Base-by-base conservation (phyloP, 2,888 invertebrate species). In the Chaetogeoica ovagalla region DNA sequence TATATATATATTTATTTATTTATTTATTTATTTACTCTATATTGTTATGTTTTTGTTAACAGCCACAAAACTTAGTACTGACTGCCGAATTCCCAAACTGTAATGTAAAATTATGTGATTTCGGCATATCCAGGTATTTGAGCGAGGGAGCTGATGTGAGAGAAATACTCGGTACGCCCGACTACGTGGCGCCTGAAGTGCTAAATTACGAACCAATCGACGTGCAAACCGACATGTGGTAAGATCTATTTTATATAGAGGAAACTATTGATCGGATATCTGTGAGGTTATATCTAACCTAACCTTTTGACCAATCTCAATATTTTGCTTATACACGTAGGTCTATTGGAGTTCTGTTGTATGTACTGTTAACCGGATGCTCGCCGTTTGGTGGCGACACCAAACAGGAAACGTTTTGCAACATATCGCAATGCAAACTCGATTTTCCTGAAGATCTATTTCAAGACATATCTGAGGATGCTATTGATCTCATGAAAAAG, bases 371-470 rank as follows among this genome's bases (percentile, higher is more conserved):
- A 83, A 95, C 96, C 84, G 97, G 97, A 81, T 96, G 94, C 87
- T 96, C 97, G 77, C 98, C 97, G 48, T 98, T 98, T 87, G 96
- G 95, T 81, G 97, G 96, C 81, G 95, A 97, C 87, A 94, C 93
- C 83, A 97, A 97, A 87, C 97, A 97, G 89, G 95, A 97, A 89
- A 98, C 98, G 81, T 97, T 95, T 89, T 93, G 96, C 85, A 98
- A 98, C 89, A 98, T 98, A 86, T 94, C 97, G 81, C 93, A 95
- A 88, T 95, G 96, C 87, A 91, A 93, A 85, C 90, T 97, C 84
- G 94, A 95, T 87, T 98, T 97, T 89, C 97, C 97, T 84, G 91
- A 93, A 85, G 95, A 96, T 85, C 90, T 97, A 85, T 98, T 98
- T 89, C 90, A 91, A 84, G 93, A 94, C 85, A 93, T 97, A 84